Base-by-base conservation (phyloP, 2,113 vertebrate genomes). In the Plotosus lineatus region DNA sequence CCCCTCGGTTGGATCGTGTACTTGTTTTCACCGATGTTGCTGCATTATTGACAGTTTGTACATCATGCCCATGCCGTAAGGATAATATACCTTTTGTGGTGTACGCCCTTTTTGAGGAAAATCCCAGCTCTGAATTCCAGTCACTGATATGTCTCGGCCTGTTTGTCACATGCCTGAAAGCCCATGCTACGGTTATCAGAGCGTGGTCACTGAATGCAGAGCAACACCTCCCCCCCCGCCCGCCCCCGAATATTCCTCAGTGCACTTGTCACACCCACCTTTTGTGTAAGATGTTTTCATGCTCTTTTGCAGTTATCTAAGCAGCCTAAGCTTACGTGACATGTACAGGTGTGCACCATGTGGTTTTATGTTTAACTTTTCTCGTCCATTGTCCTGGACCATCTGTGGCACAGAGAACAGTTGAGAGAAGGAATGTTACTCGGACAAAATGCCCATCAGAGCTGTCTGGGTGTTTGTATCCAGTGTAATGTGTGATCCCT, bases 121-220 rank as follows among this genome's bases (percentile, higher is more conserved):
- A 56, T 79, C 66, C 65, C 66, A 55, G 38, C 36, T 58, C 53
- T 28, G 46, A 40, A 51, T 81, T 53, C 46, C 36, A 53, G 44
- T 79, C 78, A 31, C n/a, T 38, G 48, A 66, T 65, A 65, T 55
- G 79, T 38, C 79, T 75, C 48, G 6, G 46, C 71, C 72, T 65
- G 79, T 80, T 63, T 61, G 69, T 75, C 72, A 75, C 46, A 81
- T 75, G 69, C 33, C 71, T 31, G 31, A 63, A 69, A 42, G 36
- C 15, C 15, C 42, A 46, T 44, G 42, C 68, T 33, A 14, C 15
- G 38, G 55, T 71, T 46, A 58, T 58, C 28, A 8, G n/a, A 46
- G 65, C 40, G 48, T 72, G 38, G 77, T 38, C 17, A 19, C 15
- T 79, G 78, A 79, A 56, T 56, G 44, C 17, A 26, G 31, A n/a